These are phyloP conservation scores for Formicarius rufipectus DNA, from an alignment of 2,113 vertebrate species.

Conservation along the genomic window DNA sequence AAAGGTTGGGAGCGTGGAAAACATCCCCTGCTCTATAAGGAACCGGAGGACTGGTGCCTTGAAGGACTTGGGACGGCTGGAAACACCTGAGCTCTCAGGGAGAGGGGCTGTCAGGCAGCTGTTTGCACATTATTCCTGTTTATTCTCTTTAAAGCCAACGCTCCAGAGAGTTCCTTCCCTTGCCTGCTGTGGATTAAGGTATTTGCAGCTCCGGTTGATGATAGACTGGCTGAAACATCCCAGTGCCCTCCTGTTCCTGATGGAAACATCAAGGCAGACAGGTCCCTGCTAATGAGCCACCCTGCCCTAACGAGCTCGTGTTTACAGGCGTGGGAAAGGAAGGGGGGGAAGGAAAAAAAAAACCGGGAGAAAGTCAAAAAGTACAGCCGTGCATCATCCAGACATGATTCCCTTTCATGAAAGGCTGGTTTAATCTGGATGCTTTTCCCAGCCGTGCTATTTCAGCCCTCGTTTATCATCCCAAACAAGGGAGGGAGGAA, in stretches of 20 bases:
- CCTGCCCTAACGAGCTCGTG: not conserved
- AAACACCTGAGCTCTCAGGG: rapidly evolving
- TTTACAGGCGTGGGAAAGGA: not conserved
- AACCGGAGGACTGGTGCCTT: not conserved
- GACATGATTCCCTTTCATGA: not conserved
- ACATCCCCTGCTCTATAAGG: not conserved
- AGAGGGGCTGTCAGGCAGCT: not conserved
- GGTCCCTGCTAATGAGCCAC: not conserved
- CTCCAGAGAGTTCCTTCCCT: not conserved
- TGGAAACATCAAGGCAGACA: slow-evolving; percentile 3
- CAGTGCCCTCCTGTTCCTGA: not conserved
- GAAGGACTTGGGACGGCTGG: not conserved
- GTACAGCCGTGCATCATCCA: not conserved
- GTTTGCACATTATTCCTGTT: not conserved
- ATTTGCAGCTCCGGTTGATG: not conserved
- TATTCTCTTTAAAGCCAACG: not conserved
- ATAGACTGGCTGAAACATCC: not conserved
- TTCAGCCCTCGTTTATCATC: not conserved
- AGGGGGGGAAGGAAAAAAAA: not conserved
- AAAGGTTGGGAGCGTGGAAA: not conserved
- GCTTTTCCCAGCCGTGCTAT: not conserved
- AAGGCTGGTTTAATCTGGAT: not conserved
- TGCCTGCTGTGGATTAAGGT: not conserved
- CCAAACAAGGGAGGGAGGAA: not conserved
- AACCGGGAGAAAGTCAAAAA: not conserved